phyloP scores from a whole-genome alignment of 2,113 vertebrate genomes.

The Muntiacus reevesi region DNA sequence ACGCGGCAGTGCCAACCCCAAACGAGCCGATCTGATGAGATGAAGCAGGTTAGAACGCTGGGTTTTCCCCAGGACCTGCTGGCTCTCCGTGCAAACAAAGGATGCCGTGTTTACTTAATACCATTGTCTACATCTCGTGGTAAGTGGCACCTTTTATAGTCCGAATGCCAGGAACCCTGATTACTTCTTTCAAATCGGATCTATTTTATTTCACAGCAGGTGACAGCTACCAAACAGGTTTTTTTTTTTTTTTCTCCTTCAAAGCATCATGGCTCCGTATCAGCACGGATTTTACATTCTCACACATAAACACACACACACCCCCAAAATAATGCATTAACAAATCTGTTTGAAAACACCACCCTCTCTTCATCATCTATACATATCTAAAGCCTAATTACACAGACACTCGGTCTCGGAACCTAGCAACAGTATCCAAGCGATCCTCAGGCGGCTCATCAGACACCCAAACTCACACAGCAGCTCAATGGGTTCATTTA shows the following conservation, averaged over 20 bases:
- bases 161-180: not conserved
- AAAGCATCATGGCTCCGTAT: slow-evolving; percentile 33
- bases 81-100: not conserved
- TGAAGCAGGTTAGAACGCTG: not conserved
- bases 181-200: not conserved
- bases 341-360: slow-evolving; percentile 72
- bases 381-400: slow-evolving; percentile 76
- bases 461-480: slow-evolving; percentile 76
- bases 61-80: not conserved
- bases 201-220: slow-evolving; percentile 48
- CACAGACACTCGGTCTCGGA: slow-evolving; percentile 76
- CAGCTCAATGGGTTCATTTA: slow-evolving; percentile 62
- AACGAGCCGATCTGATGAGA: slow-evolving; percentile 29
- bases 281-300: slow-evolving; percentile 16
- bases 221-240: not conserved
- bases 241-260: not conserved
- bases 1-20: slow-evolving; percentile 15
- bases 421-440: slow-evolving; percentile 88
- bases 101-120: not conserved
- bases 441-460: slow-evolving; percentile 78
- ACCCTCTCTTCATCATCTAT: slow-evolving; percentile 69
- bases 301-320: not conserved
- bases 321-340: slow-evolving; percentile 36
- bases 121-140: not conserved
- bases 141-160: not conserved